A percentile compares a stretch with the other conserved stretches of the same genome.
Evolutionary conservation across 2,113 vertebrate genomes (phyloP).

Genomic region (Halcyon malimbica): DNA sequence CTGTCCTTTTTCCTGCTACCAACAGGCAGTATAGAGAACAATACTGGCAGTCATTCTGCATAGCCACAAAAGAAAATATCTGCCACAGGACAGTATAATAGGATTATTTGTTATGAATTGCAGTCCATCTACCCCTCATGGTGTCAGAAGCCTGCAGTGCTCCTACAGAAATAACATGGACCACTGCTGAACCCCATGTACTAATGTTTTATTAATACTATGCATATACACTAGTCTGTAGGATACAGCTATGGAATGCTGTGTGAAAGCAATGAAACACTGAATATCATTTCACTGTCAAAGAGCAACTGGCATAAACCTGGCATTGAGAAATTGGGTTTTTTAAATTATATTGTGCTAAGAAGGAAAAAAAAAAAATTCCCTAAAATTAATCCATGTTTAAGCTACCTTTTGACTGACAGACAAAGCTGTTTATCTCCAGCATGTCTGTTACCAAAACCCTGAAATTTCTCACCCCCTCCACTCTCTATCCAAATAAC

Average conservation of each 20-base stretch:
- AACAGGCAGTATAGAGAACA: not conserved
- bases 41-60: not conserved
- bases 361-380: not conserved
- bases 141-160: not conserved
- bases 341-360: not conserved
- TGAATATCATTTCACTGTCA: not conserved
- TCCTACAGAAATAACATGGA: not conserved
- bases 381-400: not conserved
- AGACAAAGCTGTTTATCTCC: not conserved
- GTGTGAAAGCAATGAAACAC: not conserved
- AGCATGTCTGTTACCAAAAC: not conserved
- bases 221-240: not conserved
- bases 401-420: slow-evolving; percentile 4
- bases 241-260: not conserved
- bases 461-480: not conserved
- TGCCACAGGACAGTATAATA: not conserved
- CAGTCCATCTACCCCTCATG: not conserved
- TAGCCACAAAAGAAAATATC: not conserved
- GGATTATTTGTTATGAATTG: not conserved
- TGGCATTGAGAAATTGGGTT: not conserved
- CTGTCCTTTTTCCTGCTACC: not conserved
- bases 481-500: not conserved
- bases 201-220: not conserved
- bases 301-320: not conserved
- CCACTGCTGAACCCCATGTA: not conserved